Percentiles rank a stretch among this genome's conserved stretches.
Evolutionary conservation across 2,797 vertebrate genomes (phyloP).

Genomic region (Mus minutoides): DNA sequence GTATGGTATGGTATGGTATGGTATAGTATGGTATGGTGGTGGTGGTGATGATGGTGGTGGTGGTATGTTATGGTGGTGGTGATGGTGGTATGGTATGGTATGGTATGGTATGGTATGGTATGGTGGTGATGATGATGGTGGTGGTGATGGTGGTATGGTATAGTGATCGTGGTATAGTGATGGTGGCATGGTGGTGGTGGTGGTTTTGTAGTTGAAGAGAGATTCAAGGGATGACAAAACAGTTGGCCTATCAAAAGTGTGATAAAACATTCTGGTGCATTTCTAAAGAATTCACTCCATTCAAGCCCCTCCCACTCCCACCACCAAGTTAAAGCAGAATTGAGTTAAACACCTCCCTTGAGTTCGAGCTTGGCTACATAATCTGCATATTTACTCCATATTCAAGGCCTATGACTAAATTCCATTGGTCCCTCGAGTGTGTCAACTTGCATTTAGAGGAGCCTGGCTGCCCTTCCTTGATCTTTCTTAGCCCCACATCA

Average conservation of each 20-base stretch:
- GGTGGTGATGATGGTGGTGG: no score
- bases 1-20: no score
- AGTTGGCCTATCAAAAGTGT: no score
- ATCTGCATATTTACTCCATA: neutral
- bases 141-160: no score
- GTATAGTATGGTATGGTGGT: no score
- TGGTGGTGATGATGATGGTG: no score
- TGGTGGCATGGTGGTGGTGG: no score
- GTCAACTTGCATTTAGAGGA: neutral
- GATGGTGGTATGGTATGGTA: no score
- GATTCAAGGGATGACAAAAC: neutral
- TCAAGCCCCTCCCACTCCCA: neutral
- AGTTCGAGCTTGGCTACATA: constrained; percentile 3
- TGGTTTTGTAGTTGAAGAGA: neutral
- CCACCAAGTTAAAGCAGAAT: constrained; percentile 26
- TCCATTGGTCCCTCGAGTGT: neutral
- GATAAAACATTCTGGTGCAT: neutral
- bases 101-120: no score
- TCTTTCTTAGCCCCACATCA: neutral
- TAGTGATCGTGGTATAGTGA: no score
- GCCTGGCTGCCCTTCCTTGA: neutral
- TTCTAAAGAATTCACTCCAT: neutral
- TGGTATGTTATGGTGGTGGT: no score
- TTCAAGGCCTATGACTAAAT: constrained; percentile 9
- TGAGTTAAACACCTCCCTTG: neutral